phyloP scores from a whole-genome alignment of 2,797 vertebrate genomes.

The Periophthalmus magnuspinnatus region DNA sequence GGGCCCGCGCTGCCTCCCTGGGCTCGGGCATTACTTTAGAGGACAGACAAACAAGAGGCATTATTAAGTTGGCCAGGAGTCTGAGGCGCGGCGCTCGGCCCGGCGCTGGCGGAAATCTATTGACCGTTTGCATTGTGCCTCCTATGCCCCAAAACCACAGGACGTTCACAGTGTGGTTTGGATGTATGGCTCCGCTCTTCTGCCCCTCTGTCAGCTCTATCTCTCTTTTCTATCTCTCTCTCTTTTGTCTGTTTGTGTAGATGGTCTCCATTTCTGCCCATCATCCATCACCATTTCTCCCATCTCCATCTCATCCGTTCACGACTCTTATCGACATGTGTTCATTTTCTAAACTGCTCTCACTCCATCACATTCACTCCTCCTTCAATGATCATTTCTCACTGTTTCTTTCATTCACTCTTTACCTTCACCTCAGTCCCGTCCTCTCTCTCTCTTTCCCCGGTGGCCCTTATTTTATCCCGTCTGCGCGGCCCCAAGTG shows the following conservation, averaged over 20 bases:
- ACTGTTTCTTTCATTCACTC: slow-evolving; percentile 64
- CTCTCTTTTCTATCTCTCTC: slow-evolving; percentile 69
- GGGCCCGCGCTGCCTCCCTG: slow-evolving; percentile 64
- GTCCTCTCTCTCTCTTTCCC: slow-evolving; percentile 43
- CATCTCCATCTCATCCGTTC: slow-evolving; percentile 76
- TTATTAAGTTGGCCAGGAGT: slow-evolving; percentile 73
- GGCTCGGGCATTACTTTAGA: slow-evolving; percentile 72
- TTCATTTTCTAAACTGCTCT: slow-evolving; percentile 79
- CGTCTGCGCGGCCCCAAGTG: slow-evolving; percentile 54
- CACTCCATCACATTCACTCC: slow-evolving; percentile 77
- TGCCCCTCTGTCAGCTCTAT: slow-evolving; percentile 61
- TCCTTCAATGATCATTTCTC: slow-evolving; percentile 67
- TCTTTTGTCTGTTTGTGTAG: slow-evolving; percentile 64
- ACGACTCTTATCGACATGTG: slow-evolving; percentile 79
- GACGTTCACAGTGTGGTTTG: slow-evolving; percentile 66
- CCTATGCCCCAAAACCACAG: slow-evolving; percentile 64
- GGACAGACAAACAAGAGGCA: slow-evolving; percentile 75
- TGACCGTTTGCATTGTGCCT: slow-evolving; percentile 70
- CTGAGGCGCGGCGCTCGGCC: slow-evolving; percentile 62
- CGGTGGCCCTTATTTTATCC: slow-evolving; percentile 57
- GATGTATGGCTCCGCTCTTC: slow-evolving; percentile 68
- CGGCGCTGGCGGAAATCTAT: slow-evolving; percentile 69
- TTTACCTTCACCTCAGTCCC: slow-evolving; percentile 53
- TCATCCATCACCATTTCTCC: slow-evolving; percentile 77
- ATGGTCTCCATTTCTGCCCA: slow-evolving; percentile 50